Conservation (phyloP, 1,140 invertebrate genomes). For the Drosophila fuyamai region DNA sequence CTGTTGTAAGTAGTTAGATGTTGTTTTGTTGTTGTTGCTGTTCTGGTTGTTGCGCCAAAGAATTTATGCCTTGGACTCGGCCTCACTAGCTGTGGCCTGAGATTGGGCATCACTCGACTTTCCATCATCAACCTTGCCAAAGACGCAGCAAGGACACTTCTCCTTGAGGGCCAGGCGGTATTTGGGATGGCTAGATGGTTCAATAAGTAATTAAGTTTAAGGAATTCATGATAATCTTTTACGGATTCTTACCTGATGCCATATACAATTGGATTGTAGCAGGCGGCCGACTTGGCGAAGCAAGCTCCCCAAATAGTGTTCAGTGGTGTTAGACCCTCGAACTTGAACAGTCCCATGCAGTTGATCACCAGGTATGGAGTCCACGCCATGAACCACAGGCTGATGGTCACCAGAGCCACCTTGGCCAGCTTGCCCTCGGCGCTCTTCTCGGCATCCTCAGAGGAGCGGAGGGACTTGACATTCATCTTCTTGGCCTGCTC, state of each 20-base stretch:
- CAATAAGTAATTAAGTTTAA: neutral
- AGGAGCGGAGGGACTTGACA: slow-evolving; percentile 90
- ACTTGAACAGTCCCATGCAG: slow-evolving; percentile 90
- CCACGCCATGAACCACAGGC: slow-evolving; percentile 94
- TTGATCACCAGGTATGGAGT: slow-evolving; percentile 94
- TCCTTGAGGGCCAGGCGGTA: slow-evolving; percentile 89
- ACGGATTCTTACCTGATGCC: slow-evolving; percentile 88
- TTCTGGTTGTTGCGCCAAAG: slow-evolving; percentile 56
- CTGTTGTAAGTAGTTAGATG: slow-evolving; percentile 66
- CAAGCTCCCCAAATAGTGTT: slow-evolving; percentile 92
- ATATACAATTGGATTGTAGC: slow-evolving; percentile 93
- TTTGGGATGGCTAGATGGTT: slow-evolving; percentile 88
- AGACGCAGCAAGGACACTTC: slow-evolving; percentile 89
- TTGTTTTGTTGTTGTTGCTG: slow-evolving; percentile 53
- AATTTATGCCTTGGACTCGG: slow-evolving; percentile 81
- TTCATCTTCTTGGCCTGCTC: slow-evolving; percentile 95
- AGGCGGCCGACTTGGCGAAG: slow-evolving; percentile 92
- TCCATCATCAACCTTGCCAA: slow-evolving; percentile 84
- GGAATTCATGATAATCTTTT: neutral
- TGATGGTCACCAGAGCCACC: slow-evolving; percentile 92
- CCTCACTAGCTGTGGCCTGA: slow-evolving; percentile 82
- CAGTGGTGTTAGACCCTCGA: slow-evolving; percentile 88
- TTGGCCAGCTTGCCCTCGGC: slow-evolving; percentile 92
- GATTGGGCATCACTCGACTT: slow-evolving; percentile 85
- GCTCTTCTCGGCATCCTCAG: slow-evolving; percentile 88